Evolutionary conservation across 1,140 invertebrate species (phyloP).

Genomic region (Rhagoletis pomonella): DNA sequence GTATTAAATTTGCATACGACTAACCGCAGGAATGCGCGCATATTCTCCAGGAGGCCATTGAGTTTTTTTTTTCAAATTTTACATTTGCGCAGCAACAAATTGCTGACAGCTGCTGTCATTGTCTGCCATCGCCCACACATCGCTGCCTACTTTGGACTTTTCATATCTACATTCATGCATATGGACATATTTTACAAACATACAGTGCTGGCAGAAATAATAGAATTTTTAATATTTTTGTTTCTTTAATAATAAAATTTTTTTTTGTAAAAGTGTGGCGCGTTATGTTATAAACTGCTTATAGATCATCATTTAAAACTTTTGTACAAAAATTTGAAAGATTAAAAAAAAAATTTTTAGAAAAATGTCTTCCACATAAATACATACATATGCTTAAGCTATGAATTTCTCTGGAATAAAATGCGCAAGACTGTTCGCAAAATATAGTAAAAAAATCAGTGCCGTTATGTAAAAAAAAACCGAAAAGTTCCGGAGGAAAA

Average conservation of each 20-base stretch:
- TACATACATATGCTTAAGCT: not conserved
- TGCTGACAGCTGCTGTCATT: constrained; percentile 50
- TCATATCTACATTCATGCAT: not conserved
- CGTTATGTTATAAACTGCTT: not conserved
- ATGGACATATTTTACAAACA: not conserved
- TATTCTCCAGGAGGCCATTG: constrained; percentile 5
- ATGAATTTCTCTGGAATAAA: no score
- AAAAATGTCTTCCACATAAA: not conserved
- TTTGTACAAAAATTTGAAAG: no score
- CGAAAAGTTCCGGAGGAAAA: no score
- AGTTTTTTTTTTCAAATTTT: not conserved
- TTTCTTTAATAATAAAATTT: no score
- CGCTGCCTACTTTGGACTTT: not conserved
- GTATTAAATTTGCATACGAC: not conserved
- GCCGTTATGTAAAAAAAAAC: no score
- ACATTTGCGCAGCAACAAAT: constrained; percentile 9
- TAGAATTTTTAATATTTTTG: no score
- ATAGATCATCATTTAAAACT: not conserved
- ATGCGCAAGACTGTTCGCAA: no score
- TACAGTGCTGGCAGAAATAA: not conserved
- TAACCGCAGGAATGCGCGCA: not conserved
- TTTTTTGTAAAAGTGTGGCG: no score
- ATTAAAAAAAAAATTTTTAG: no score
- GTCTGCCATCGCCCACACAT: constrained; percentile 44
- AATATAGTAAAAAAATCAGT: no score